Evolutionary conservation across 2,113 vertebrate genomes (phyloP), one percentile per base, ranked within the genome.

Genomic region (Seriola quinqueradiata): DNA sequence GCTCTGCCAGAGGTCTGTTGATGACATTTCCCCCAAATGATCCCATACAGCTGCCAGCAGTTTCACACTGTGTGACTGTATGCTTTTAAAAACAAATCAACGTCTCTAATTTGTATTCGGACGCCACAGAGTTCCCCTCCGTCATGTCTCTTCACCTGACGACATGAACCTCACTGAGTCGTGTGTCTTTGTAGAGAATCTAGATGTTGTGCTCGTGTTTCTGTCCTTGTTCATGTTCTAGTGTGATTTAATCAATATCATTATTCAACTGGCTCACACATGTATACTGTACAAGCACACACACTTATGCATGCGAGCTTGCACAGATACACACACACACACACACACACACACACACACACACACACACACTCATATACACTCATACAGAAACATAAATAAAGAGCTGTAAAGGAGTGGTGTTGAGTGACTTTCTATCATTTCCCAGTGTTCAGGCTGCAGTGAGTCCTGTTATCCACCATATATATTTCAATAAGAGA

Each of bases 311-410:
- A 90, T 81, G 88, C 70, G 76, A 73, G 63, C 81, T 69, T 34
- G 25, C 82, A 84, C 19, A 77, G 11, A 75, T 0, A 4, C 34
- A 42, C 10, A 77, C 14, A 67, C 48, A 50, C 38, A 73, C 34
- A 61, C 23, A 70, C 65, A 81, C 54, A 69, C 50, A 79, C 8
- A 69, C 38, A 57, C 9, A n/a, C 46, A 57, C 55, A 58, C 57
- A 60, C 57, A 48, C 40, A 75, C 19, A 61, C 46, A 68, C 2
- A 9, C 1, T 71, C 28, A 69, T 21, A 66, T 14, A 42, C n/a
- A 59, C 32, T 81, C 55, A 81, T 36, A 77, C 69, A 87, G 50
- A 76, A n/a, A 75, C 80, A 90, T 36, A 50, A 91, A 90, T 81
- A 93, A 87, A 92, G 74, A 75, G 40, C 57, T 0, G 0, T 23